Evolutionary conservation across 2,113 vertebrate species (phyloP).

Genomic region (Silurus asotus): DNA sequence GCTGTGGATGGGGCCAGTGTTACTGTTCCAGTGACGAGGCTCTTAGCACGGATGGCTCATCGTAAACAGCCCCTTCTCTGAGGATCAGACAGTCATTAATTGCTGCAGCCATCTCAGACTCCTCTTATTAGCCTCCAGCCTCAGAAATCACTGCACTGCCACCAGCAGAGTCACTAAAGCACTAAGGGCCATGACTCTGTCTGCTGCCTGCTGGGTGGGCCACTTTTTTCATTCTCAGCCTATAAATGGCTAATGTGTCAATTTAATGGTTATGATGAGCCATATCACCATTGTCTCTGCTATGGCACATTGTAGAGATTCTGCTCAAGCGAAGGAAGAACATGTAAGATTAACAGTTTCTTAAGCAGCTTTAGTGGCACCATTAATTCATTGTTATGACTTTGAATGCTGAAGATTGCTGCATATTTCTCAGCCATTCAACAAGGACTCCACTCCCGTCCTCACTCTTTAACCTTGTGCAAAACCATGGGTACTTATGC

Average conservation of each 20-base stretch:
- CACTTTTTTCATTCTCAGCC: conserved; percentile 52
- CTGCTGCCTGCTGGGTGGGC: conserved; percentile 57
- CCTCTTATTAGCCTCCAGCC: conserved; percentile 61
- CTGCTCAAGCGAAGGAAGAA: not conserved
- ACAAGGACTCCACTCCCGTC: not conserved
- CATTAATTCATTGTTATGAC: conserved; percentile 27
- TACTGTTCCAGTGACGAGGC: conserved; percentile 77
- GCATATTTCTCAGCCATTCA: conserved; percentile 5
- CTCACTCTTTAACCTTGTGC: conserved; percentile 26
- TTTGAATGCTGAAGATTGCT: conserved; percentile 21
- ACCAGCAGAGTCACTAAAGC: conserved; percentile 62
- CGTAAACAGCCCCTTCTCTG: conserved; percentile 74
- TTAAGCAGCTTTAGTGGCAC: conserved; percentile 29
- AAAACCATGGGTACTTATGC: conserved; percentile 11
- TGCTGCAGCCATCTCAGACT: conserved; percentile 57
- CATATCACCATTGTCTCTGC: not conserved
- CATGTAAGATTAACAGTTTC: conserved; percentile 35
- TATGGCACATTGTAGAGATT: not conserved
- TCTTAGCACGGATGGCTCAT: conserved; percentile 69
- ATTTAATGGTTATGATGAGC: conserved; percentile 47
- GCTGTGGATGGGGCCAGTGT: conserved; percentile 67
- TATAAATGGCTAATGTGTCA: conserved; percentile 49
- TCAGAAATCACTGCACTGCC: conserved; percentile 70
- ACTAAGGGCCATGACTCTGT: conserved; percentile 54
- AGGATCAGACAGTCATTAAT: conserved; percentile 73